Conservation (phyloP, 2,888 invertebrate species). For the Dasypogon diadema region DNA sequence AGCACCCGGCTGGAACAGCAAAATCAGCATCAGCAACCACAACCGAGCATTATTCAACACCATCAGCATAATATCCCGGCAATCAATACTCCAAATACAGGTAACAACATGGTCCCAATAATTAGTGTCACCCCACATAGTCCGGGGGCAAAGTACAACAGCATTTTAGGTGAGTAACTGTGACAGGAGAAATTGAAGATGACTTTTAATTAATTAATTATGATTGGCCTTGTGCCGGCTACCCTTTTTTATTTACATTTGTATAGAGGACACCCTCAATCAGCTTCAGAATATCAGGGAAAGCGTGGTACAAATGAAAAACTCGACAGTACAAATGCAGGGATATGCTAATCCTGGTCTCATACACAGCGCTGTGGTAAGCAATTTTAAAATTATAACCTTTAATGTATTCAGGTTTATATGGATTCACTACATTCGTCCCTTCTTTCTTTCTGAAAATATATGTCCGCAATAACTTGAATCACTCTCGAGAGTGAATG, state of each 20-base stretch:
- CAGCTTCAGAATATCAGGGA: conserved; percentile 68
- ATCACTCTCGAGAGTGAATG: too few relatives aligned
- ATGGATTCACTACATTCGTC: too few relatives aligned
- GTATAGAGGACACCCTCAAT: conserved; percentile 67
- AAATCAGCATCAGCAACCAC: conserved; percentile 55
- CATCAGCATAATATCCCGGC: conserved; percentile 62
- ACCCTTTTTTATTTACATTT: conserved; percentile 39
- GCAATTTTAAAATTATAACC: background rate
- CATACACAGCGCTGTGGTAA: conserved; percentile 34
- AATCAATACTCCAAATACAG: conserved; percentile 63
- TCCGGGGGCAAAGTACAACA: conserved; percentile 80
- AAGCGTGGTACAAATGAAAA: conserved; percentile 69
- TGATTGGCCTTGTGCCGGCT: conserved; percentile 8
- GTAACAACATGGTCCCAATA: conserved; percentile 76
- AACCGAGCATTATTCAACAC: conserved; percentile 38
- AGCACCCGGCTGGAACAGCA: conserved; percentile 53
- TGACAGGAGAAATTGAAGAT: background rate
- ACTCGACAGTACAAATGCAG: conserved; percentile 65
- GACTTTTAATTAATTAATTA: conserved; percentile 39
- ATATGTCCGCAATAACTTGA: too few relatives aligned
- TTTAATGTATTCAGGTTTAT: background rate
- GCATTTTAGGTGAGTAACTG: conserved; percentile 71
- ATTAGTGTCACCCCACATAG: conserved; percentile 92
- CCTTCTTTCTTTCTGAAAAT: too few relatives aligned
- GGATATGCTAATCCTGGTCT: conserved; percentile 58